Base-by-base conservation (phyloP, 2,888 invertebrate genomes). In the Trachelus tabidus region DNA sequence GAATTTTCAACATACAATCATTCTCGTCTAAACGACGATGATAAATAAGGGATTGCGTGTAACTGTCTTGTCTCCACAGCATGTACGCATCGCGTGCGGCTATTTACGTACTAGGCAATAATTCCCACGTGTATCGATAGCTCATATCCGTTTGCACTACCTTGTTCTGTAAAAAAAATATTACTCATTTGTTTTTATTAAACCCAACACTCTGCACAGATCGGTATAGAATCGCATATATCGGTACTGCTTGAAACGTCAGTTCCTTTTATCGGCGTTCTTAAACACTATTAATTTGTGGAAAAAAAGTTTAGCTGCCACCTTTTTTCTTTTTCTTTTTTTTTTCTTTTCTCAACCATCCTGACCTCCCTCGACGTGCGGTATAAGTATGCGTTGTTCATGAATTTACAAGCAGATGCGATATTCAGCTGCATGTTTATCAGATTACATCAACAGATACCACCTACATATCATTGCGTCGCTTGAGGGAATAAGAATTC, bases 391-490 rank as follows among this genome's bases (percentile, higher is more conserved):
- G 23, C 56, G 56, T 56, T 56, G 56, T 23, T 56, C 56, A 23
- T 9, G 56, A 23, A 56, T 56, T 56, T 56, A 56, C 56, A 56
- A 9, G 56, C 56, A 56, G 23, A 23, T 15, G 23, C 23, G 56
- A 15, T 56, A 56, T 56, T 56, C 23, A 23, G 23, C 23, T 56
- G 56, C 56, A 56, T 23, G 56, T 23, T 23, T 56, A 1, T 56
- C 23, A 56, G 56, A 56, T 56, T 9, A 56, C 56, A 23, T 56
- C 56, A 23, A 23, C 23, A 40, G 40, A 40, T 40, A 40, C 40
- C 40, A 81, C 80, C 82, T 84, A 87, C 87, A 88, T 89, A 89
- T 88, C 87, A 85, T 85, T 82, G 80, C 80, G 81, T 83, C 81
- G 78, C 79, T 80, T 81, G 76, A 83, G 40, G 78, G 73, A 79